Conservation (phyloP, 2,113 vertebrate genomes). For the Phylloscopus trochilus region DNA sequence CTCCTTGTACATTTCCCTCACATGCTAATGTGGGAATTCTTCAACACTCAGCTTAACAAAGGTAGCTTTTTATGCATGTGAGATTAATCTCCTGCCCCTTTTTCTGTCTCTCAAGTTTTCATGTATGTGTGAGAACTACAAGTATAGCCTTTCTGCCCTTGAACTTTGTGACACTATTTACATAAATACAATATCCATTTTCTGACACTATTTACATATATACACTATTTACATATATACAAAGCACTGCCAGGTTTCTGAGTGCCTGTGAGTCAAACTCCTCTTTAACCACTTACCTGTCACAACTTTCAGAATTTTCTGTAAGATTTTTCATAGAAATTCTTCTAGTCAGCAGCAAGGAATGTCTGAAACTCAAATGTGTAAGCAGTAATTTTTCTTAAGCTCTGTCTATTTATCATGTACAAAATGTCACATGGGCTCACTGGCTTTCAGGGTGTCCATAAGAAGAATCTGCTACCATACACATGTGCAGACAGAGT, state of each 20-base stretch:
- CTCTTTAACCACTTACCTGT: not conserved
- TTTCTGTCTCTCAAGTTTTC: not conserved
- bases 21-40: not conserved
- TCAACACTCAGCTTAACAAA: not conserved
- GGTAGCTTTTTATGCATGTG: not conserved
- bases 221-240: not conserved
- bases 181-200: not conserved
- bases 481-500: not conserved
- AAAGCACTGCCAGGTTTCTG: not conserved
- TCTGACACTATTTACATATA: not conserved
- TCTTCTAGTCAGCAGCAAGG: not conserved
- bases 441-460: not conserved
- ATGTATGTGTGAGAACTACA: not conserved
- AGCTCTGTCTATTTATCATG: not conserved
- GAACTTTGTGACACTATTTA: not conserved
- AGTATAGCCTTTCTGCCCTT: not conserved
- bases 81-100: accelerated
- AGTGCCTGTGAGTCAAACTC: not conserved
- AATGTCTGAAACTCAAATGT: not conserved
- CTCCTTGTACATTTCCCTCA: not conserved
- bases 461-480: not conserved
- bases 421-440: not conserved
- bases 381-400: not conserved
- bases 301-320: not conserved
- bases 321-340: not conserved